phyloP scores from a whole-genome alignment of 1,140 invertebrate genomes.

The Aradophagus sp. region DNA sequence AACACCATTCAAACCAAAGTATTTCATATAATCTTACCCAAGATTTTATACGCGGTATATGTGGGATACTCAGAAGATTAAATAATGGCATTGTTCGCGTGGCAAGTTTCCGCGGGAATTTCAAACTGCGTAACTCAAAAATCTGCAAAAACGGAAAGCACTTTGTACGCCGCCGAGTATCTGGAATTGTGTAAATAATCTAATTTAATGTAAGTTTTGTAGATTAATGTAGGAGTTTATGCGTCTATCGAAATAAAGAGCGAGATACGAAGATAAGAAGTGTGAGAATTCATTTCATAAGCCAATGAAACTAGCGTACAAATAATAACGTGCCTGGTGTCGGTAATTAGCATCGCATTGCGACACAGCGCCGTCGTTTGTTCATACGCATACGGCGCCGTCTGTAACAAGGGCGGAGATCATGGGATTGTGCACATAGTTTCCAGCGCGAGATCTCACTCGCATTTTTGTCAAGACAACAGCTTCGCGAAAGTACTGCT shows the following conservation, averaged over 20 bases:
- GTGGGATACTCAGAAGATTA: slow-evolving; percentile 18
- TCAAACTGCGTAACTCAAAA: no score
- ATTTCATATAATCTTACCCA: slow-evolving; percentile 23
- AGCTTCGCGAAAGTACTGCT: slow-evolving; percentile 54
- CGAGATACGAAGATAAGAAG: slow-evolving; percentile 65
- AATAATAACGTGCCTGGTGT: slow-evolving; percentile 67
- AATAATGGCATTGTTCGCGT: slow-evolving; percentile 29
- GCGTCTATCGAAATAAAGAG: slow-evolving; percentile 63
- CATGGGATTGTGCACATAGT: slow-evolving; percentile 64
- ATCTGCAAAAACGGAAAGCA: slow-evolving; percentile 3
- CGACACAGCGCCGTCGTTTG: slow-evolving; percentile 57
- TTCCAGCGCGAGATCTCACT: slow-evolving; percentile 66
- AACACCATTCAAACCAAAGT: slow-evolving; percentile 24
- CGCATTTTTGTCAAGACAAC: slow-evolving; percentile 44
- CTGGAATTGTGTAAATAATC: slow-evolving; percentile 65
- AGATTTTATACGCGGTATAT: slow-evolving; percentile 17
- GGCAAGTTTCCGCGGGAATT: no score
- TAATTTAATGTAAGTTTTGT: slow-evolving; percentile 61
- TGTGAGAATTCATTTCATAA: slow-evolving; percentile 74
- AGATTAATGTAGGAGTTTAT: slow-evolving; percentile 65
- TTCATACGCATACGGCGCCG: slow-evolving; percentile 24
- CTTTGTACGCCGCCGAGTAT: not conserved
- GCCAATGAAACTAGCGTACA: slow-evolving; percentile 58
- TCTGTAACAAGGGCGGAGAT: slow-evolving; percentile 59
- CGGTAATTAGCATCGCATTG: slow-evolving; percentile 70